These are phyloP conservation scores for Nematopogon swammerdamellus DNA, from an alignment of 2,888 invertebrate genomes.

Conservation along the genomic window DNA sequence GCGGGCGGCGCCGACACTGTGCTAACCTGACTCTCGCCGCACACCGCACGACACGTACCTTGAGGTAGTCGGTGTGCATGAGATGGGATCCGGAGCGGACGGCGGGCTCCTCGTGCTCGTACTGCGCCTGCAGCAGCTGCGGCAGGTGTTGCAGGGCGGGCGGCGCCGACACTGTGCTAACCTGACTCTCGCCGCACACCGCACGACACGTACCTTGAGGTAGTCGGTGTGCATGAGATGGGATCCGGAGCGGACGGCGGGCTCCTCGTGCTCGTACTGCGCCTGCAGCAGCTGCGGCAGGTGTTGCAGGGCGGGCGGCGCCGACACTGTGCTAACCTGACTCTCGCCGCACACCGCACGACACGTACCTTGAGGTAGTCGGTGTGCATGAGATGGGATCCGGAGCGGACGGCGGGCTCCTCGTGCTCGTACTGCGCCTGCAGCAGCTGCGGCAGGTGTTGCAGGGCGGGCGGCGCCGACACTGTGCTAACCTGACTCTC, in stretches of 20 bases:
- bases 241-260: constrained; percentile 83
- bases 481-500: no score
- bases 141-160: constrained; percentile 82
- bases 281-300: constrained; percentile 79
- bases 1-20: constrained; percentile 67
- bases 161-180: constrained; percentile 46
- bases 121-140: constrained; percentile 81
- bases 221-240: constrained; percentile 94
- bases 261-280: constrained; percentile 94
- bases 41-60: no score
- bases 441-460: constrained; percentile 79
- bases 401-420: constrained; percentile 85
- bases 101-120: constrained; percentile 92
- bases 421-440: constrained; percentile 92
- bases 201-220: constrained; percentile 72
- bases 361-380: constrained; percentile 84
- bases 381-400: constrained; percentile 91
- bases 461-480: constrained; percentile 70
- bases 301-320: constrained; percentile 76
- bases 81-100: constrained; percentile 88
- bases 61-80: constrained; percentile 92
- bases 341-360: constrained; percentile 57
- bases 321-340: constrained; percentile 27
- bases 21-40: no score
- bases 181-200: constrained; percentile 50